phyloP scores from a whole-genome alignment of 2,888 invertebrate species.

The Hemaris fuciformis region DNA sequence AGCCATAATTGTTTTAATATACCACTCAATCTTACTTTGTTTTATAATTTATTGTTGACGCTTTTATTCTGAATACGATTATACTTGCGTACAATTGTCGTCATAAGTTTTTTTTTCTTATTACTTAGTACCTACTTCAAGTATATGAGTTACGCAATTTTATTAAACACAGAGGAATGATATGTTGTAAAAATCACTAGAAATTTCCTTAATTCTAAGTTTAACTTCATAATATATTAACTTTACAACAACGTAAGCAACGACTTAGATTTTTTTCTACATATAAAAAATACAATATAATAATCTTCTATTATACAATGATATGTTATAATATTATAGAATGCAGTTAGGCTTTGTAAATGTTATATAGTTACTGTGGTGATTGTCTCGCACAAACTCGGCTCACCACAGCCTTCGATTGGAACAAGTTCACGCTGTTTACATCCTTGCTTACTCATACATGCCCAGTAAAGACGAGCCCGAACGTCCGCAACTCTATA shows the following conservation, averaged over 20 bases:
- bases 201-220: not conserved
- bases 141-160: not conserved
- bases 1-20: too few relatives aligned
- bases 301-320: not conserved
- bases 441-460: slow-evolving; percentile 35
- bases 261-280: too few relatives aligned
- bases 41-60: not conserved
- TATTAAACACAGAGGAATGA: not conserved
- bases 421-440: slow-evolving; percentile 28
- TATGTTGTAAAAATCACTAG: not conserved
- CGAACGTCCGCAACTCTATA: slow-evolving; percentile 3
- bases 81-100: not conserved
- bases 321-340: not conserved
- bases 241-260: too few relatives aligned
- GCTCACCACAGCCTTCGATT: slow-evolving; percentile 27
- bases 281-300: too few relatives aligned
- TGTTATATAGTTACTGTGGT: not conserved
- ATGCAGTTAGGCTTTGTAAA: not conserved
- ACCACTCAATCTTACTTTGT: too few relatives aligned
- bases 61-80: not conserved
- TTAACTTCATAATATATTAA: too few relatives aligned
- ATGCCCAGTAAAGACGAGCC: slow-evolving; percentile 9
- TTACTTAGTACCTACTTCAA: not conserved
- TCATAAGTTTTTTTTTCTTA: not conserved
- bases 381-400: slow-evolving; percentile 13